A percentile compares a stretch with the other conserved stretches of the same genome.
These are phyloP conservation scores for Pteromalus puparum DNA, from an alignment of 1,140 invertebrate genomes.

Conservation along the genomic window DNA sequence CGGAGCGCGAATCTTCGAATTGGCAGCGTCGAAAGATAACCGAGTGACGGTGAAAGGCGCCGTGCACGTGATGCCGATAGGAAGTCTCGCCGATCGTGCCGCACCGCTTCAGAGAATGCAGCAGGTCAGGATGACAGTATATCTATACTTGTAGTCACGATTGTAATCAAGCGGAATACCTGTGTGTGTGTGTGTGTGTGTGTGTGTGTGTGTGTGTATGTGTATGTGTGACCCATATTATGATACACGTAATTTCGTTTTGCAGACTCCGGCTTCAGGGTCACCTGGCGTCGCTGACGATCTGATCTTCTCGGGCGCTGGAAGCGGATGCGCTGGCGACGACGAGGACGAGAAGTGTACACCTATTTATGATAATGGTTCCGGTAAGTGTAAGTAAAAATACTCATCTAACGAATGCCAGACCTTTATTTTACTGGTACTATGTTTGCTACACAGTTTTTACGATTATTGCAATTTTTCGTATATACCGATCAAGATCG, in stretches of 20 bases:
- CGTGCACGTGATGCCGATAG: constrained; percentile 80
- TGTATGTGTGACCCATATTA: background rate
- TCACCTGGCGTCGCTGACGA: constrained; percentile 88
- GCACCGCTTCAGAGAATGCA: constrained; percentile 87
- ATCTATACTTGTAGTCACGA: background rate
- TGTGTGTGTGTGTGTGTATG: background rate
- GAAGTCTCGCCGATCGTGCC: constrained; percentile 83
- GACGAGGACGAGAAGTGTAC: constrained; percentile 92
- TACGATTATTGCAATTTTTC: no score
- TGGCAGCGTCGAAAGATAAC: constrained; percentile 88
- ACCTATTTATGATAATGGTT: constrained; percentile 86
- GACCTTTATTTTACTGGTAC: background rate
- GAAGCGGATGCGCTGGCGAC: constrained; percentile 90
- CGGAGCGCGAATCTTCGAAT: constrained; percentile 87
- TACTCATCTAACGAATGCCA: background rate
- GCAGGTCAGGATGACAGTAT: constrained; percentile 77
- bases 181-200: no score
- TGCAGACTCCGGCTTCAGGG: constrained; percentile 88
- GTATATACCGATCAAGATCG: no score
- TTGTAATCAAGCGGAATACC: background rate
- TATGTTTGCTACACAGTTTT: background rate
- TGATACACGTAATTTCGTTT: background rate
- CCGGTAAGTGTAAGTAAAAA: constrained; percentile 74
- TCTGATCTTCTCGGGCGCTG: constrained; percentile 91
- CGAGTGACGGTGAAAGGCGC: constrained; percentile 84